These are phyloP conservation scores for Ophion ventricosus DNA, from an alignment of 2,888 invertebrate species.

Conservation along the genomic window DNA sequence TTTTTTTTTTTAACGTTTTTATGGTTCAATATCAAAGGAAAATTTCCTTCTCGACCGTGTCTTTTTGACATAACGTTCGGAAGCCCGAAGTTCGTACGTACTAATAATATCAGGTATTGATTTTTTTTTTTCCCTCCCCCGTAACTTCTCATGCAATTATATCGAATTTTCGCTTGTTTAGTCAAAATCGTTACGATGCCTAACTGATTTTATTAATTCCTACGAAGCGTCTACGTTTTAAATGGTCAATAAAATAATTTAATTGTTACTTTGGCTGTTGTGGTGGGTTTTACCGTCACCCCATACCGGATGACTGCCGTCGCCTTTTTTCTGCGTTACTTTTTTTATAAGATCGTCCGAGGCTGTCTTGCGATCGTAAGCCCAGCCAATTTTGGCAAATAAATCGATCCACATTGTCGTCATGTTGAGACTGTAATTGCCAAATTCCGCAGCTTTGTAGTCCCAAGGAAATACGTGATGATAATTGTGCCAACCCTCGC, in stretches of 20 bases:
- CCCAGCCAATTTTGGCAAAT: slow-evolving; percentile 89
- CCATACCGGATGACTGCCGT: slow-evolving; percentile 77
- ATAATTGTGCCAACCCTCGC: slow-evolving; percentile 85
- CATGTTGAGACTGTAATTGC: slow-evolving; percentile 83
- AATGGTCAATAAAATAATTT: slow-evolving; percentile 6
- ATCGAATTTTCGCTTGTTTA: not conserved
- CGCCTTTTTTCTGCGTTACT: slow-evolving; percentile 85
- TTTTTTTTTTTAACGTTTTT: no score
- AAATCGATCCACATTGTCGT: slow-evolving; percentile 89
- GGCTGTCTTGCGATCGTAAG: slow-evolving; percentile 89
- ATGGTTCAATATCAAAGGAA: no score
- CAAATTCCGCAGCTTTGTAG: slow-evolving; percentile 82
- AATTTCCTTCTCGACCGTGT: not conserved
- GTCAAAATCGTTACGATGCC: not conserved
- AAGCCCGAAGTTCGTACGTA: not conserved
- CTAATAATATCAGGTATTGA: slow-evolving; percentile 1
- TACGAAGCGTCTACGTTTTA: slow-evolving; percentile 33
- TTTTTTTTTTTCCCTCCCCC: not conserved
- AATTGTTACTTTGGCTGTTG: not conserved
- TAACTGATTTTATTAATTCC: not conserved
- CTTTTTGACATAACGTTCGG: not conserved
- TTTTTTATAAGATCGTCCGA: slow-evolving; percentile 85
- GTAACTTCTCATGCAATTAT: not conserved
- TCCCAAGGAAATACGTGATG: slow-evolving; percentile 85
- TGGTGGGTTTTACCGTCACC: slow-evolving; percentile 22